Evolutionary conservation across 2,113 vertebrate genomes (phyloP).

Genomic region (Onychostruthus taczanowskii): DNA sequence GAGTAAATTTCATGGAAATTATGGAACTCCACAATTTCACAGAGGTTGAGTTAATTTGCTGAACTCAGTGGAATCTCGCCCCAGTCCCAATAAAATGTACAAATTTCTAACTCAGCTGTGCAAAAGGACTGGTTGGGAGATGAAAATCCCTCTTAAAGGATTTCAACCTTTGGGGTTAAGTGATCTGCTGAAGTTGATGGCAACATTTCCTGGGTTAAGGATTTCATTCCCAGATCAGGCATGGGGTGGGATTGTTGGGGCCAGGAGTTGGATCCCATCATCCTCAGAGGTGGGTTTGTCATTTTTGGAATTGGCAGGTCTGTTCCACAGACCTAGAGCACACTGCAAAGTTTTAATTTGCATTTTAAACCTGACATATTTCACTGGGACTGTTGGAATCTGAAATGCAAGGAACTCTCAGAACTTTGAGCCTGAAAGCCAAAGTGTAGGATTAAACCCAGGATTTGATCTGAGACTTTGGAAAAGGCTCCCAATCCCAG

Average conservation of each 20-base stretch:
- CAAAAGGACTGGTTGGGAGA: not conserved
- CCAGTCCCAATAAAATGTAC: fast-evolving
- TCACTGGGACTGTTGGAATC: not conserved
- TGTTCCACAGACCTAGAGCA: not conserved
- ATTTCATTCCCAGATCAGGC: not conserved
- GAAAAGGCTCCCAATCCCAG: too few species aligned
- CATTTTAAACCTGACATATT: not conserved
- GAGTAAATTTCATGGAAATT: too few species aligned
- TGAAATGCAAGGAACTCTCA: too few species aligned
- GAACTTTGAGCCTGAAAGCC: too few species aligned
- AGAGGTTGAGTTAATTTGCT: not conserved
- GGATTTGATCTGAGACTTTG: too few species aligned
- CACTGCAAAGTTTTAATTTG: not conserved
- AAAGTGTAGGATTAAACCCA: too few species aligned
- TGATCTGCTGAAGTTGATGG: not conserved
- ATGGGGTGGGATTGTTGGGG: not conserved
- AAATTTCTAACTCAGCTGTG: not conserved
- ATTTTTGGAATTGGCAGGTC: not conserved
- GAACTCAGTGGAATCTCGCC: not conserved
- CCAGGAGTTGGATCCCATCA: not conserved
- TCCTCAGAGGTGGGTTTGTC: not conserved
- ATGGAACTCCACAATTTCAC: too few species aligned
- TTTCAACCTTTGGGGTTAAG: not conserved
- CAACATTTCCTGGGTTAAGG: not conserved
- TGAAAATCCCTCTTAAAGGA: not conserved